Percentiles rank a stretch among this genome's conserved stretches.
Conservation (phyloP, 92 coral and sea anemone species). For the Plumapathes pennacea region DNA sequence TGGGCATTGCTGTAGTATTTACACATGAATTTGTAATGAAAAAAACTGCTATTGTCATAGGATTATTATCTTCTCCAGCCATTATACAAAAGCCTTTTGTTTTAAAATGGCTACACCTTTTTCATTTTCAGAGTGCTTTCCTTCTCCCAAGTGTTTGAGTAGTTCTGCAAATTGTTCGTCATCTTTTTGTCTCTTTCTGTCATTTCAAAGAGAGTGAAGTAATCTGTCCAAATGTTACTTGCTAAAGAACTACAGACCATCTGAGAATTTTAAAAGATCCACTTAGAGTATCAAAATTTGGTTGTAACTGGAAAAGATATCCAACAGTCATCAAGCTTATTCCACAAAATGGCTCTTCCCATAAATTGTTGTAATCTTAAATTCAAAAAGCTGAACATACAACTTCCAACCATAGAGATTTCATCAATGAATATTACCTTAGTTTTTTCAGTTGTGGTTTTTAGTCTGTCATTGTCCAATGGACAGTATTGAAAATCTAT, state of each 20-base stretch:
- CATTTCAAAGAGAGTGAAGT: conserved; percentile 29
- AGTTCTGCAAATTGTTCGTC: conserved; percentile 53
- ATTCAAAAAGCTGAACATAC: conserved; percentile 41
- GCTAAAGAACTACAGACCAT: conserved; percentile 44
- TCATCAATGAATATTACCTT: conserved; percentile 40
- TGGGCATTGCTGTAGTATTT: conserved; percentile 22
- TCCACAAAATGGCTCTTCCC: conserved; percentile 46
- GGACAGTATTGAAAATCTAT: conserved; percentile 28
- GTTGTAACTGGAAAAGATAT: conserved; percentile 38
- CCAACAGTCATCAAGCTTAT: conserved; percentile 43
- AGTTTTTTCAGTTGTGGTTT: conserved; percentile 15
- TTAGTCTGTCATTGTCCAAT: conserved; percentile 40
- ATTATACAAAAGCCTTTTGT: conserved; percentile 17
- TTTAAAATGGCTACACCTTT: too few relatives aligned
- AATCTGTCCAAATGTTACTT: conserved; percentile 32
- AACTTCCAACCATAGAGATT: conserved; percentile 45
- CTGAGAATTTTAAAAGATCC: conserved; percentile 37
- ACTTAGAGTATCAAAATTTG: conserved; percentile 11
- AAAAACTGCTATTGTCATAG: conserved; percentile 11
- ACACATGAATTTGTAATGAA: conserved; percentile 29
- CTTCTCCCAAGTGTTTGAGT: conserved; percentile 51
- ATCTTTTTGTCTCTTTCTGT: conserved; percentile 70
- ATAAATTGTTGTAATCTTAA: conserved; percentile 31
- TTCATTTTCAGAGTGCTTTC: conserved; percentile 44
- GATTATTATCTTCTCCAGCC: conserved; percentile 9